These are phyloP conservation scores for Pygoscelis adeliae DNA, from an alignment of 2,113 vertebrate genomes.

Conservation along the genomic window DNA sequence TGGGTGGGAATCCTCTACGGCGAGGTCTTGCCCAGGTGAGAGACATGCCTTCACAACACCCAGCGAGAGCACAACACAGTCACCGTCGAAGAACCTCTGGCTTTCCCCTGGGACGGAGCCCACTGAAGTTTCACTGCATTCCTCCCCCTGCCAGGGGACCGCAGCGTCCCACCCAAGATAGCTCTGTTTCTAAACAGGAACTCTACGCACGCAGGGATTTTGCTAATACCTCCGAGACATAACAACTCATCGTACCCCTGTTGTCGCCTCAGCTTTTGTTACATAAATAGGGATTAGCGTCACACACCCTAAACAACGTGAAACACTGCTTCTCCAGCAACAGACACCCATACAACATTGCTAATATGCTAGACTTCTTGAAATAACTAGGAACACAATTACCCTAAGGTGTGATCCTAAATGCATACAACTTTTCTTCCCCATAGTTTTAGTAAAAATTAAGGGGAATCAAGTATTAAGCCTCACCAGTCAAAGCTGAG, in stretches of 20 bases:
- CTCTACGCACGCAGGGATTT: fast-evolving
- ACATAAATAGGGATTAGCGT: neutral
- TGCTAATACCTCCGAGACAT: neutral
- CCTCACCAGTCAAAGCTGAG: neutral
- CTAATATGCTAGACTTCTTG: neutral
- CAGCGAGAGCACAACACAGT: neutral
- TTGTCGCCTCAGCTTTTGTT: neutral
- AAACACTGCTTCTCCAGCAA: neutral
- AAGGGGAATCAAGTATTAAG: neutral
- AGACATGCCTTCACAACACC: neutral
- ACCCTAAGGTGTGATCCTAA: neutral
- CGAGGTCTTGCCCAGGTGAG: neutral
- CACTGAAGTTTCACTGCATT: neutral
- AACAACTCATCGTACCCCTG: neutral
- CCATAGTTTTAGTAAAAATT: neutral
- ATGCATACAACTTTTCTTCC: neutral
- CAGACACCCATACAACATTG: neutral
- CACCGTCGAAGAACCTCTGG: too few species aligned
- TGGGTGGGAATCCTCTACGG: neutral
- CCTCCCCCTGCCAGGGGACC: neutral
- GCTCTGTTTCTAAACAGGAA: neutral
- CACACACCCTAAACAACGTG: neutral
- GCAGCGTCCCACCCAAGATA: neutral
- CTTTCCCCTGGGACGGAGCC: neutral
- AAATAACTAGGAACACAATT: neutral